Base-by-base conservation (phyloP, 1,140 invertebrate species). In the Hycleus phaleratus region DNA sequence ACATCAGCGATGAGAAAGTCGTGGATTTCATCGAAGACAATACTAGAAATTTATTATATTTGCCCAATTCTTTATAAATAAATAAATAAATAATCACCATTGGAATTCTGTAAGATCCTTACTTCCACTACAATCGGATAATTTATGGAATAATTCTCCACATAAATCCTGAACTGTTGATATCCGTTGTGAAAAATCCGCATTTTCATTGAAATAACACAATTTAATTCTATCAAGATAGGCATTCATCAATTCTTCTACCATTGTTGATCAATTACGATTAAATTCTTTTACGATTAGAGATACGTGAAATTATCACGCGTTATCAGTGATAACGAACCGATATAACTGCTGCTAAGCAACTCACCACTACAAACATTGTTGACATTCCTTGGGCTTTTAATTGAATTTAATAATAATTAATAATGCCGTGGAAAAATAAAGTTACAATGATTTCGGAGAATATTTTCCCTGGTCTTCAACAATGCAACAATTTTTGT, bases 381-480 rank as follows among this genome's bases (percentile, higher is more conserved):
- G 18, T 39, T 39, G n/a, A 18, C 18, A 18, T 18, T 18, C 18
- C 18, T 18, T 18, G 1, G 18, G 18, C 18, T 18, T 18, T 18
- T 18, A 18, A 18, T 18, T 18, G 18, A 18, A 1, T 18, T 18
- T 1, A 18, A 18, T 18, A 18, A 18, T 18, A 18, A 18, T 18
- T 18, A 2, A 12, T 44, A 56, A 58, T 72, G 66, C 64, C 66
- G 38, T 72, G 70, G 70, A 69, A 65, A 53, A 58, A 65, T 49
- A 68, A 52, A 48, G 67, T 71, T 2, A 65, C 69, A 12, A 49
- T 55, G 10, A 48, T 71, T 12, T 67, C 67, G n/a, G 67, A 70
- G 38, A 68, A 62, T 55, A 57, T 71, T 1, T 69, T 71, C 56
- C 68, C 70, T 3, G 70, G 68, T 10, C 51, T 71, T 4, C 49